Conservation (phyloP, 2,797 vertebrate species). For the Taenioides sp. region DNA sequence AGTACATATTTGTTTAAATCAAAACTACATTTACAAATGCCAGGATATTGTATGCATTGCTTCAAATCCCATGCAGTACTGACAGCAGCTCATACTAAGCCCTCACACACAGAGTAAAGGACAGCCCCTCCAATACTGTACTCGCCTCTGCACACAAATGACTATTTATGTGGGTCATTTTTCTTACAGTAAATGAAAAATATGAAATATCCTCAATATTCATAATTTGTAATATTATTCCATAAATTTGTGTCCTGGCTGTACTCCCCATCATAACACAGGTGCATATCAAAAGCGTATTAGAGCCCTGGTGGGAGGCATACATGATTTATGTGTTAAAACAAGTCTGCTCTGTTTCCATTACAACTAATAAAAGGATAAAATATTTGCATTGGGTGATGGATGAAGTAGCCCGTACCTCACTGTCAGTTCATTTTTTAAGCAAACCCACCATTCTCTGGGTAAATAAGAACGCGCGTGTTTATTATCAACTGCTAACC, state of each 20-base stretch:
- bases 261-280: constrained; percentile 67
- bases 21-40: background rate
- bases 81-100: constrained; percentile 5
- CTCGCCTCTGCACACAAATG: constrained; percentile 32
- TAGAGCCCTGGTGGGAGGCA: constrained; percentile 41
- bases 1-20: background rate
- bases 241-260: constrained; percentile 72
- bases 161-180: constrained; percentile 61
- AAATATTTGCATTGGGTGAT: constrained; percentile 77
- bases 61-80: background rate
- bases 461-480: constrained; percentile 75
- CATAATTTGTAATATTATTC: constrained; percentile 74
- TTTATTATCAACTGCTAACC: constrained; percentile 66
- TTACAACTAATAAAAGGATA: constrained; percentile 79
- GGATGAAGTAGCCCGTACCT: constrained; percentile 74
- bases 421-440: constrained; percentile 81
- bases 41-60: background rate
- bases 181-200: constrained; percentile 72
- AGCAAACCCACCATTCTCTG: constrained; percentile 63
- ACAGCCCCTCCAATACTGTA: constrained; percentile 13
- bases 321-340: constrained; percentile 81
- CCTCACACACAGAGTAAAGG: constrained; percentile 7
- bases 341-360: constrained; percentile 75
- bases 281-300: constrained; percentile 67
- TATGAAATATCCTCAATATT: constrained; percentile 75